These are phyloP conservation scores for Lethenteron reissneri DNA, from an alignment of 2,113 vertebrate species.

Conservation along the genomic window DNA sequence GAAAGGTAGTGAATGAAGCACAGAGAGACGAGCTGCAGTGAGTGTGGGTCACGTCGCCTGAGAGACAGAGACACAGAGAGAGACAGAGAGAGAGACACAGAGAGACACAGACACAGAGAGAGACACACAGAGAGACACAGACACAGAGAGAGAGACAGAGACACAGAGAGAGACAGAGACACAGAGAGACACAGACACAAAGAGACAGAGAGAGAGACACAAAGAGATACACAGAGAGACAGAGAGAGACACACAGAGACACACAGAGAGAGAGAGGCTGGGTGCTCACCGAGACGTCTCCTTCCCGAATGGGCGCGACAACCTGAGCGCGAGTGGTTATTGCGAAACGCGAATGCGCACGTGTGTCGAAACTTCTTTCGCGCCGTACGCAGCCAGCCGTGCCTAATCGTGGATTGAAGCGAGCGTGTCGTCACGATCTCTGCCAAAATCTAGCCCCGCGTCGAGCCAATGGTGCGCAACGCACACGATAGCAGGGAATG, in stretches of 20 bases:
- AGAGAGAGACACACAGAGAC: conserved; percentile 7
- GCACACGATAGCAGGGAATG: no score
- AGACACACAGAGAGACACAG: conserved; percentile 1
- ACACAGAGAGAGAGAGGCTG: background rate
- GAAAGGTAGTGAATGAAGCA: no score
- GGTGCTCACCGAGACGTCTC: no score
- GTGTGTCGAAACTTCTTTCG: no score
- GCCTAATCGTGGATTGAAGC: no score
- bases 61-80: background rate
- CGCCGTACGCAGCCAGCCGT: no score
- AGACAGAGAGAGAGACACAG: conserved; percentile 2
- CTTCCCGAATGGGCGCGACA: no score
- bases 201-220: background rate
- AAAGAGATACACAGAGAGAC: conserved; percentile 3
- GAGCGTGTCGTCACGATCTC: no score
- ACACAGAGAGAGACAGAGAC: conserved; percentile 8
- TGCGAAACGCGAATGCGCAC: no score
- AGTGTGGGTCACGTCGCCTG: background rate
- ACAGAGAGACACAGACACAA: conserved; percentile 10
- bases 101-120: background rate
- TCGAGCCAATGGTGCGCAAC: no score
- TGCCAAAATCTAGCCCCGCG: no score
- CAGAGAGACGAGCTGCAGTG: background rate
- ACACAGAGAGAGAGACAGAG: conserved; percentile 10
- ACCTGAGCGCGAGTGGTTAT: no score